Conservation (phyloP, 1,140 invertebrate species). For the Heliconius himera region DNA sequence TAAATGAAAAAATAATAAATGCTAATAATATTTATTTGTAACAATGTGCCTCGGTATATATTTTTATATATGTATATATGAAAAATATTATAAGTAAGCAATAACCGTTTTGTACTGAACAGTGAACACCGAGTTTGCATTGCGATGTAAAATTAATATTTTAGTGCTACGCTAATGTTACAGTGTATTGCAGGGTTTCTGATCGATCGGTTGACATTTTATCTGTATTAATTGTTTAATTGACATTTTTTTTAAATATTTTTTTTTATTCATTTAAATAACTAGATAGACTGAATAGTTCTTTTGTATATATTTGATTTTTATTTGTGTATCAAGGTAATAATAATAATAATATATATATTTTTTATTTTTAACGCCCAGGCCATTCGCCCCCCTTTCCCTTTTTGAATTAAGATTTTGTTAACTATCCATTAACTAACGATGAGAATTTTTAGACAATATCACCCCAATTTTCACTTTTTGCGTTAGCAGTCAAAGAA, state of each 20-base stretch:
- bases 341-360: neutral
- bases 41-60: constrained; percentile 33
- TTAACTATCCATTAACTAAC: neutral
- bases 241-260: neutral
- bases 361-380: neutral
- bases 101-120: constrained; percentile 23
- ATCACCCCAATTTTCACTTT: neutral
- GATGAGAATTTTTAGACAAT: neutral
- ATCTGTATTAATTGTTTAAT: neutral
- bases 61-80: constrained; percentile 29
- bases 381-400: neutral
- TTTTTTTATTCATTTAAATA: neutral
- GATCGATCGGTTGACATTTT: constrained; percentile 4
- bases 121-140: constrained; percentile 10
- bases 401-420: neutral
- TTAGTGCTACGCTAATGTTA: constrained; percentile 20
- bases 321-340: neutral
- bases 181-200: constrained; percentile 9
- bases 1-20: neutral
- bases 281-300: too few species aligned
- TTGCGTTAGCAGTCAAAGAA: neutral
- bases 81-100: constrained; percentile 7
- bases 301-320: neutral
- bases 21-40: constrained; percentile 24
- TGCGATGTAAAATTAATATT: constrained; percentile 24